Base-by-base conservation (phyloP, 2,888 invertebrate species). In the Heliconius sara region DNA sequence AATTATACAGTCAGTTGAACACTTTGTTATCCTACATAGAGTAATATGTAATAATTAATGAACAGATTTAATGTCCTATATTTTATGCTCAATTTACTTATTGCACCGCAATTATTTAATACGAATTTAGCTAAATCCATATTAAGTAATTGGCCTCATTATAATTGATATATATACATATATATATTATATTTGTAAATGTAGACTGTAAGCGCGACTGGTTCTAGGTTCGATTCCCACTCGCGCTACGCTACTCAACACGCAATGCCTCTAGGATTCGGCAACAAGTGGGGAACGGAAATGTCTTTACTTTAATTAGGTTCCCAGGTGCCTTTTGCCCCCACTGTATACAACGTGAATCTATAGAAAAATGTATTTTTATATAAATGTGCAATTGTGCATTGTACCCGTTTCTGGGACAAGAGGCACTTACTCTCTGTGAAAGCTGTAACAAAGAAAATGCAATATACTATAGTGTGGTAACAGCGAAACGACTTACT, bases 401-500 rank as follows among this genome's bases (percentile, higher is more conserved):
- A 72, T 70, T 72, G 72, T 73, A 34, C 13, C n/a, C 57, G 13
- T 73, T 73, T 73, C 57, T 73, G n/a, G 73, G 34, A 57, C 73
- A 30, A 73, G 57, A 73, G 73, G 30, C 60, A 57, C 34, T 73
- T 73, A 57, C 34, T 73, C 57, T 16, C 6, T 73, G 73, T 73
- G 73, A 60, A 73, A 73, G 57, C 73, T 30, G 73, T 73, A 34
- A 73, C 73, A 73, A 73, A 60, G 57, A 73, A 60, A 73, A 57
- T 34, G 57, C 60, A 25, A 73, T 73, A 73, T 73, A 34, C 13
- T n/a, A 57, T 25, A 57, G 57, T 60, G 57, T n/a, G n/a, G 57
- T 30, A n/a, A 34, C 4, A 57, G 72, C 57, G 16, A 27, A 34
- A 60, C 73, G 73, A 60, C 57, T 30, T 34, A n/a, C 34, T 30